phyloP scores from a whole-genome alignment of 2,888 invertebrate genomes.

The Carpatolechia fugitivella region DNA sequence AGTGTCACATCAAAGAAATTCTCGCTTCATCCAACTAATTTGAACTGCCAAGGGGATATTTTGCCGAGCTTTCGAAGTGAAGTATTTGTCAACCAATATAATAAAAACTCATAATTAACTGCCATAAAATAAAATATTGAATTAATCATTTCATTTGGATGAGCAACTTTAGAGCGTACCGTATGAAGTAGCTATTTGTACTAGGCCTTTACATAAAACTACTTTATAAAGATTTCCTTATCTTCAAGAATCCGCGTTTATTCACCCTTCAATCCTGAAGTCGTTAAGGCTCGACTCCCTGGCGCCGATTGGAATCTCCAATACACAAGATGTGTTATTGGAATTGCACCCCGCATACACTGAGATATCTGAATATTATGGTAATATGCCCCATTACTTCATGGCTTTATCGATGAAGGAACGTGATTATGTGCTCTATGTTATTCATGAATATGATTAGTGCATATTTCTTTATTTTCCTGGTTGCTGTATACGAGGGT shows the following conservation, averaged over 20 bases:
- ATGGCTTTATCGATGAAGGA: neutral
- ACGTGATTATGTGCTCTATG: neutral
- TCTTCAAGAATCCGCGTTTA: neutral
- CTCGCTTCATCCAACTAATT: neutral
- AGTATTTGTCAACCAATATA: no score
- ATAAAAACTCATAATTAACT: no score
- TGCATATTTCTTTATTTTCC: neutral
- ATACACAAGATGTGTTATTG: conserved; percentile 34
- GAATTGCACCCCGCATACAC: conserved; percentile 29
- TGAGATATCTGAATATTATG: conserved; percentile 21
- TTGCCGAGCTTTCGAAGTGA: neutral
- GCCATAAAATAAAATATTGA: no score
- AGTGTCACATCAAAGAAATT: neutral
- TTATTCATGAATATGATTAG: conserved; percentile 1
- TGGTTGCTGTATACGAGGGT: no score
- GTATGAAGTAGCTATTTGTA: no score
- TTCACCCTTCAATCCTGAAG: conserved; percentile 1
- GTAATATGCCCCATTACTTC: conserved; percentile 9
- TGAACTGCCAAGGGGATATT: neutral
- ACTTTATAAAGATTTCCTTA: no score
- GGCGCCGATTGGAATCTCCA: conserved; percentile 22
- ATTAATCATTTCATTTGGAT: no score
- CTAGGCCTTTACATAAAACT: no score
- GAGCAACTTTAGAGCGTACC: no score
- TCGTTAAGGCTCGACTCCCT: neutral